phyloP scores from a whole-genome alignment of 1,140 invertebrate species.

The Phocides pigmalion region DNA sequence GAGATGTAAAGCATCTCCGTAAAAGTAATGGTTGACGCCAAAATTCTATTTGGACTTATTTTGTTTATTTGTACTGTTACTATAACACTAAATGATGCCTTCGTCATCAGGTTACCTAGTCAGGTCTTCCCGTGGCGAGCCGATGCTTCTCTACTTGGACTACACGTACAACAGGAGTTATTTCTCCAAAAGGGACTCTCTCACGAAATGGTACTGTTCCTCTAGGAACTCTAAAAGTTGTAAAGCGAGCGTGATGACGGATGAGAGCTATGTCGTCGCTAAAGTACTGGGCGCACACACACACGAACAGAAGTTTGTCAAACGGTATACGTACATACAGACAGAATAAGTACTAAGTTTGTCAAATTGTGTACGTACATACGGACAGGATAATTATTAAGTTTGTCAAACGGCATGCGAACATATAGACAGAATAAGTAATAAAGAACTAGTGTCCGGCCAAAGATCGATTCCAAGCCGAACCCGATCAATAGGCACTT shows the following conservation, averaged over 20 bases:
- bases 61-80: background rate
- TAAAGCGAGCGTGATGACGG: constrained; percentile 43
- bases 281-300: constrained; percentile 34
- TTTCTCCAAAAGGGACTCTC: constrained; percentile 37
- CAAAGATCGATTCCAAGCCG: no score
- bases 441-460: no score
- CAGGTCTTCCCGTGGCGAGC: constrained; percentile 32
- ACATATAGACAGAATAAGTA: background rate
- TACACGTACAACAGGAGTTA: constrained; percentile 43
- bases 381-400: background rate
- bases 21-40: no score
- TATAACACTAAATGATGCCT: background rate
- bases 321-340: background rate
- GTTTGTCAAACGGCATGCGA: no score
- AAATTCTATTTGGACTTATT: background rate
- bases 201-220: constrained; percentile 52
- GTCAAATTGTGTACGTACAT: background rate
- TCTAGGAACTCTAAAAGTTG: constrained; percentile 48
- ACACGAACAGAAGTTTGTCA: constrained; percentile 29
- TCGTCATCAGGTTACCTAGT: constrained; percentile 12
- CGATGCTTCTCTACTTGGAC: constrained; percentile 41
- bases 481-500: no score
- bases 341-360: background rate
- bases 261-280: constrained; percentile 35
- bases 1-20: no score